Evolutionary conservation across 2,888 invertebrate genomes (phyloP), one percentile per base, ranked within the genome.

Genomic region (Drosophila quasianomalipes): DNA sequence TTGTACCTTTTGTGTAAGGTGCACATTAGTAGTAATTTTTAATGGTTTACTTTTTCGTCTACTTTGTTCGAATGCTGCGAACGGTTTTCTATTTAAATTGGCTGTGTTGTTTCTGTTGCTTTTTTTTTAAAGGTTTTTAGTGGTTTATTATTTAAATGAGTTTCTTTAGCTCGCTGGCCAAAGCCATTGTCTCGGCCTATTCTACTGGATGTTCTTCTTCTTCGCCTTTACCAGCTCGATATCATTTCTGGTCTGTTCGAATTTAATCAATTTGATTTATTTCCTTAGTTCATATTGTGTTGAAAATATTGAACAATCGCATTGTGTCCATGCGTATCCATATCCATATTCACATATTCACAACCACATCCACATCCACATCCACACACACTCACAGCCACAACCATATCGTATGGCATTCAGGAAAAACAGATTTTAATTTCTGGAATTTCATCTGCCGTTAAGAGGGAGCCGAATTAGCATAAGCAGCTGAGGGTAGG

Each of bases 11-110:
- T 84, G 83, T 91, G 88, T 91, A 91, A 92, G 91, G 90, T 92
- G 92, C 91, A 92, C 90, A 92, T 92, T 92, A 92, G 91, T 87
- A 91, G 86, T 92, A 91, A 92, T 91, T 91, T 92, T 91, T 92
- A 92, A 92, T 92, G 92, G 90, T 81, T 90, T 90, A 87, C 92
- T 92, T 90, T 91, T 87, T 81, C 76, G 85, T 87, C 79, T 67
- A 83, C 64, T 83, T 84, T 85, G 85, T 89, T 80, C 74, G 86
- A 76, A 61, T 60, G 75, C 77, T 70, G 67, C 71, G 62, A 82
- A 83, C 82, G 76, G 81, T 76, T 81, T 79, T 79, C 61, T 86
- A 69, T 83, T 83, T 80, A 85, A 82, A 78, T 81, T 70, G 59
- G 31, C 60, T 53, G 53, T 60, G 76, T 79, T 85, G 70, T 65